These are phyloP conservation scores for Zaprionus inermis DNA, from an alignment of 1,140 invertebrate genomes.

Conservation along the genomic window DNA sequence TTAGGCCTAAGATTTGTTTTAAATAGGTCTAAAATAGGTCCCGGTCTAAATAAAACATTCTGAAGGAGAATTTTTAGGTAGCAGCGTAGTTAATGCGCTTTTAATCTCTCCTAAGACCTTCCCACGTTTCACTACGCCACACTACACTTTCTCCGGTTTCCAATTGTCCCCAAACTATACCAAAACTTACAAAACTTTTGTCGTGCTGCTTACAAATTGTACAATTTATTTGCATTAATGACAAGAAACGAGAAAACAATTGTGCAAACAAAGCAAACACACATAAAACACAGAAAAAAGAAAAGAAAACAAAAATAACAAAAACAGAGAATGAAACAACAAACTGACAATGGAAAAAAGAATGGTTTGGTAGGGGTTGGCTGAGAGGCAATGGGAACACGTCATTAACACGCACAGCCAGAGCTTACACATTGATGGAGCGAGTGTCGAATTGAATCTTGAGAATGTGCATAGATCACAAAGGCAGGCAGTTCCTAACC, in stretches of 20 bases:
- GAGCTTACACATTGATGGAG: conserved; percentile 15
- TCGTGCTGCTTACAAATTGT: conserved; percentile 33
- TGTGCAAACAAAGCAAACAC: conserved; percentile 49
- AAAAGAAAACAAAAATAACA: conserved; percentile 37
- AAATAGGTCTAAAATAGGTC: too few relatives aligned
- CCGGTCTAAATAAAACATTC: too few relatives aligned
- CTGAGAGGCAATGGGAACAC: too few relatives aligned
- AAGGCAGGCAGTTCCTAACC: background rate
- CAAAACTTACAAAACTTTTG: conserved; percentile 28
- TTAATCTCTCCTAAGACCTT: conserved; percentile 61
- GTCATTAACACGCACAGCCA: conserved; percentile 46
- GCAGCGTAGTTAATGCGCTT: conserved; percentile 50
- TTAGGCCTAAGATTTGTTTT: too few relatives aligned
- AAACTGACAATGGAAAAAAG: conserved; percentile 22
- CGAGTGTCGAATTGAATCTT: background rate
- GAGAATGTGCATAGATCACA: conserved; percentile 12
- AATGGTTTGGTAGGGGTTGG: too few relatives aligned
- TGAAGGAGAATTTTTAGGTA: background rate
- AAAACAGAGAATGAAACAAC: conserved; percentile 12
- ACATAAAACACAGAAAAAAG: conserved; percentile 17
- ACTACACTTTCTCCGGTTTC: conserved; percentile 14
- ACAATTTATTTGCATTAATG: conserved; percentile 78
- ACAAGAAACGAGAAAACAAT: conserved; percentile 63
- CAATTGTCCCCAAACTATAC: background rate
- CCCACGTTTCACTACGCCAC: conserved; percentile 33